A percentile compares a stretch with the other conserved stretches of the same genome.
Evolutionary conservation across 2,888 invertebrate species (phyloP).

Genomic region (Pollenia angustigena): DNA sequence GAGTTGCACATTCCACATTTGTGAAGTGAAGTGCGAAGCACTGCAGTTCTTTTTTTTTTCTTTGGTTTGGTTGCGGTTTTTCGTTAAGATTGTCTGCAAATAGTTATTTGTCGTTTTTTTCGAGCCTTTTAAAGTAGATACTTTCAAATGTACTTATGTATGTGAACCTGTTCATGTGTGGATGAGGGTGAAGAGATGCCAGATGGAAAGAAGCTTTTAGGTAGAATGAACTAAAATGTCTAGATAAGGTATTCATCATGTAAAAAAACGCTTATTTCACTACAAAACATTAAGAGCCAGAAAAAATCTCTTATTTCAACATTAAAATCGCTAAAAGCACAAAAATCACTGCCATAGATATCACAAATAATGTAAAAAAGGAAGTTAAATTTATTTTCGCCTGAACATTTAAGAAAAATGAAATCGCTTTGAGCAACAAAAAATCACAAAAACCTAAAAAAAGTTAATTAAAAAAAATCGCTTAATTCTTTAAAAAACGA

Average conservation of each 20-base stretch:
- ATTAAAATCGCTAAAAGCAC: too few relatives aligned
- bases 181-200: neutral
- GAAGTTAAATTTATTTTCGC: too few relatives aligned
- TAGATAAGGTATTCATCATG: too few relatives aligned
- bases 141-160: neutral
- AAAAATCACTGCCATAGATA: too few relatives aligned
- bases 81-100: neutral
- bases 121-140: neutral
- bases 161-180: neutral
- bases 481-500: too few relatives aligned
- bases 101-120: neutral
- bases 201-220: neutral
- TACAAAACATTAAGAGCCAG: neutral
- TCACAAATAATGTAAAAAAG: too few relatives aligned
- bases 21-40: neutral
- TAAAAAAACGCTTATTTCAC: neutral
- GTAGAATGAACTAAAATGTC: too few relatives aligned
- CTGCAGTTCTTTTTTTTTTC: neutral
- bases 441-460: too few relatives aligned
- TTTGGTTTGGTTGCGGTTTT: constrained; percentile 11
- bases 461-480: too few relatives aligned
- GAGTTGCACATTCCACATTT: constrained; percentile 3
- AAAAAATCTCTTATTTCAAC: too few relatives aligned
- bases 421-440: too few relatives aligned
- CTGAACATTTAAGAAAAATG: too few relatives aligned